Evolutionary conservation across 2,797 vertebrate genomes (phyloP), one percentile per base, ranked within the genome.

Genomic region (Rachycentron canadum): DNA sequence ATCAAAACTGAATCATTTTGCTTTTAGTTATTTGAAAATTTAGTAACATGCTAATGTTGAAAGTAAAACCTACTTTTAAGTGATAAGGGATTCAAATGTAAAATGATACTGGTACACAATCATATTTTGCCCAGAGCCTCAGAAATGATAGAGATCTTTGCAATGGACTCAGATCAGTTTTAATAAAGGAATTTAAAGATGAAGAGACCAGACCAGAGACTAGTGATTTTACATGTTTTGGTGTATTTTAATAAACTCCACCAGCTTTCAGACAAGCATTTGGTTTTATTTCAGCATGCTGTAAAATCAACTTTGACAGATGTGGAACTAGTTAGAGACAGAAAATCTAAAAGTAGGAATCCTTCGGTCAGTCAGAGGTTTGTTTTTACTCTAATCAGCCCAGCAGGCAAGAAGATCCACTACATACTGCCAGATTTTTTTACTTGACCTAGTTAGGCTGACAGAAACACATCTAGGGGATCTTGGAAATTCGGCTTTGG

Each of bases 401-500:
- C 55, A 52, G 52, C 53, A 55, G 58, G 53, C 25, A 50, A 17
- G 40, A 49, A 16, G 49, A 68, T 69, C 49, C 69, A 63, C 62
- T 30, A 41, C 53, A 41, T 25, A 28, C 75, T 69, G 25, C 55
- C 25, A 67, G 59, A 82, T 69, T 71, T 79, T 71, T 79, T 62
- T 32, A 68, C 57, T 71, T 71, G 77, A 79, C 82, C 73, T 26
- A 85, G 56, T 80, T 65, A 50, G 30, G 17, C 40, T 71, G 63
- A 79, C 66, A 79, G 78, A 68, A 88, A 79, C 59, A 56, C 71
- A 76, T 73, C 41, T 62, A 30, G 43, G 78, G 83, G 40, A 82
- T 73, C 45, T 76, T 66, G 36, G 34, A 80, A 71, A 82, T 86
- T 65, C 78, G 62, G 73, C 32, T 72, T 68, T 63, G 23, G 55